These are phyloP conservation scores for Ophraella communa DNA, from an alignment of 2,888 invertebrate genomes.

Conservation along the genomic window DNA sequence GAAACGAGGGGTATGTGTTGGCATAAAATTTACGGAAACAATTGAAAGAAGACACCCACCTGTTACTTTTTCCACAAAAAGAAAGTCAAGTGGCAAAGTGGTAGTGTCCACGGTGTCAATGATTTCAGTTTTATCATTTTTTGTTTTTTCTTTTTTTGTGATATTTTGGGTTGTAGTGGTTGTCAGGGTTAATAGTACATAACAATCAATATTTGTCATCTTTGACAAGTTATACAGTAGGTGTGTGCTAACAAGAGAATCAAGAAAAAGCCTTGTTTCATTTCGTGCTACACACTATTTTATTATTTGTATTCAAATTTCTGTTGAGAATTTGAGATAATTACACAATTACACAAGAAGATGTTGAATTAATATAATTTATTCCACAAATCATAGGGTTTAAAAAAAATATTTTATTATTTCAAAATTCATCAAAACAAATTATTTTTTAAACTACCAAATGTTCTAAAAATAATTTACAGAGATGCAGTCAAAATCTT, in stretches of 20 bases:
- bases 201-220: background rate
- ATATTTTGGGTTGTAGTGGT: background rate
- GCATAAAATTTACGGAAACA: slow-evolving; percentile 51
- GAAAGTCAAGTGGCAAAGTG: slow-evolving; percentile 37
- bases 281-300: background rate
- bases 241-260: too few relatives aligned
- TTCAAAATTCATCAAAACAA: too few relatives aligned
- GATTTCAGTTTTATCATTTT: slow-evolving; percentile 12
- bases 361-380: too few relatives aligned
- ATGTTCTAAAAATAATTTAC: too few relatives aligned
- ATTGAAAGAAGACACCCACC: slow-evolving; percentile 3
- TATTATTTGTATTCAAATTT: background rate
- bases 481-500: too few relatives aligned
- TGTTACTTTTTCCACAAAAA: slow-evolving; percentile 20
- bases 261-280: background rate
- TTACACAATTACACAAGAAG: too few relatives aligned
- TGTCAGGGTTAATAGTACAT: background rate
- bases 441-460: too few relatives aligned
- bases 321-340: too few relatives aligned
- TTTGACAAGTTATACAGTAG: too few relatives aligned
- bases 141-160: slow-evolving; percentile 1
- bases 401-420: too few relatives aligned
- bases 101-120: slow-evolving; percentile 31
- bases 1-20: slow-evolving; percentile 84
- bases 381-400: too few relatives aligned